Evolutionary conservation across 2,888 invertebrate species (phyloP), one percentile per base, ranked within the genome.

Genomic region (Chrysodeixis includens): DNA sequence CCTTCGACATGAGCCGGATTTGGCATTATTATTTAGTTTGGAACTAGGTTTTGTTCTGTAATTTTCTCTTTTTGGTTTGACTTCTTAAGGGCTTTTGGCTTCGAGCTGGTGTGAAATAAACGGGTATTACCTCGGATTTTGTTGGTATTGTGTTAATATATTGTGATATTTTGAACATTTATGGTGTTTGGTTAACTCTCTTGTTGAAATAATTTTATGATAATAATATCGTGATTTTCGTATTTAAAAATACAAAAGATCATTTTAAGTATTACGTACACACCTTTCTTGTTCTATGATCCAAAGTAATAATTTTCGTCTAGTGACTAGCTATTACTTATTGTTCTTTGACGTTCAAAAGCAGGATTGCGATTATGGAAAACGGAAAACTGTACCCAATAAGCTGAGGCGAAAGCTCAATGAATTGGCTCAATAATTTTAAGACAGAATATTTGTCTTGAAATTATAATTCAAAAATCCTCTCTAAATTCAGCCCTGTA

Each of bases 1-100:
- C 83, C 72, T 69, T 86, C 81, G 84, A 84, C 86, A 84, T 80
- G 83, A 81, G 83, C 75, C 80, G 84, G 69, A 85, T 80, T 84
- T 68, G 76, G 70, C 26, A 72, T 55, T 66, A 66, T 65, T 72
- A 74, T 77, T 64, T 66, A 64, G 61, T 61, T 58, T 14, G 49
- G 9, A 64, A 59, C 44, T 67, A 57, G 57, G 44, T 67, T 69
- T 53, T 62, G 53, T 70, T 60, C 16, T 22, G 26, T 26, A 26
- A 2, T 26, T 26, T 26, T 26, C 26, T 26, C 26, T 26, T 26
- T 26, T 26, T 6, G 52, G 30, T 55, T 30, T 54, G 53, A 66
- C 49, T 66, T 62, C 30, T 66, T 65, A n/a, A 22, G 32, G 56
- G 71, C 52, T 49, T 56, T 26, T 26, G 26, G 26, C n/a, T 14